phyloP scores from a whole-genome alignment of 2,797 vertebrate genomes.

The Carapus acus region DNA sequence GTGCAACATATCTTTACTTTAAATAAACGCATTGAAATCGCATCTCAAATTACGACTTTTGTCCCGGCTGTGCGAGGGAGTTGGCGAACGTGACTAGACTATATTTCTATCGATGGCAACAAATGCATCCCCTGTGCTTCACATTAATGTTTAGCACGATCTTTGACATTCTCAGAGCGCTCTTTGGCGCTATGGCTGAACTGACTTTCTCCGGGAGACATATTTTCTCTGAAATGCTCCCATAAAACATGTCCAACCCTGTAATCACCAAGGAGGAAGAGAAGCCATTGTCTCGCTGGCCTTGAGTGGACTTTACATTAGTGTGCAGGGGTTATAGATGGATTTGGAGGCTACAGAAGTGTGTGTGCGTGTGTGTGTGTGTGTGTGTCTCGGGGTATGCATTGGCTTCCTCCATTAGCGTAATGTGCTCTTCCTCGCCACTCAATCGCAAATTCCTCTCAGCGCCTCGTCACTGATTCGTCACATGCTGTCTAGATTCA shows the following conservation, averaged over 20 bases:
- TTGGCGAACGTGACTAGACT: too few species aligned
- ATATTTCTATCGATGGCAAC: too few species aligned
- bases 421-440: slow-evolving; percentile 55
- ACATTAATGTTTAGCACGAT: background rate
- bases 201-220: slow-evolving; percentile 1
- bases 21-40: too few species aligned
- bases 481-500: slow-evolving; percentile 41
- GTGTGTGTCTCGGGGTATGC: too few species aligned
- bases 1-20: too few species aligned
- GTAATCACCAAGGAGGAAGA: slow-evolving; percentile 20
- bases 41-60: too few species aligned
- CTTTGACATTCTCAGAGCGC: background rate
- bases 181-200: background rate
- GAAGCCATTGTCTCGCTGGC: slow-evolving; percentile 22
- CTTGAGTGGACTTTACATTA: slow-evolving; percentile 52
- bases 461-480: slow-evolving; percentile 44
- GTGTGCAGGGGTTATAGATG: slow-evolving; percentile 39
- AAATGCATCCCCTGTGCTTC: too few species aligned
- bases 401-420: slow-evolving; percentile 66
- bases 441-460: slow-evolving; percentile 41
- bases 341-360: too few species aligned
- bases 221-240: slow-evolving; percentile 19
- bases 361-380: too few species aligned
- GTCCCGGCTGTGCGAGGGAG: too few species aligned
- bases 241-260: slow-evolving; percentile 26